Base-by-base conservation (phyloP, 1,140 invertebrate species). In the Danaus plexippus region DNA sequence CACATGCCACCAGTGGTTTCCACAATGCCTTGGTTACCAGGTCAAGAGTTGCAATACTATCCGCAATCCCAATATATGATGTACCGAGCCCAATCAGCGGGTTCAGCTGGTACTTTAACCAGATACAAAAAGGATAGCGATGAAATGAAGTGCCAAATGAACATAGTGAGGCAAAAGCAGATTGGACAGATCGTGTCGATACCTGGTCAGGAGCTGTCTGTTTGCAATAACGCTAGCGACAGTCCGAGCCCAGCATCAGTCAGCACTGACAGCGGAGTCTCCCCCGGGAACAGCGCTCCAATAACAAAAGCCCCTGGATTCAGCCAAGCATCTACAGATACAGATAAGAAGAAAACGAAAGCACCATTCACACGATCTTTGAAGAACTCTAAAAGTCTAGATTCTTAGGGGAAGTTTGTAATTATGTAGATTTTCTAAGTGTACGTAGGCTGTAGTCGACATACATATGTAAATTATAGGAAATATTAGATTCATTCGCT, bases 381-480 rank as follows among this genome's bases (percentile, higher is more conserved):
- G 43, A 87, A 87, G 67, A 84, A 81, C 67, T 87, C 84, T 48
- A 87, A 85, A 77, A 85, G 81, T 83, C 59, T 87, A 75, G 84
- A 87, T 69, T 78, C 79, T 75, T 85, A 83, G 77, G 69, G 67
- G 66, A 73, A 64, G 56, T 80, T 85, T 87, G 84, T 87, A 85
- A 85, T 83, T 87, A 87, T 85, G 81, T 87, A 87, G 84, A 87
- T 87, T 87, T 87, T 87, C 77, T 87, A 87, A 84, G 72, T 87
- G 81, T 85, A 83, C 61, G 71, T 84, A 84, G 84, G 52, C 54
- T 71, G 68, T 80, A 80, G 77, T 70, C 66, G 61, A 65, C 66
- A 67, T 32, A 32, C 22, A 32, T 73, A 73, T 78, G 71, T 79
- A 75, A 71, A 76, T 64, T 75, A 78, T 77, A 82, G 78, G 70